Evolutionary conservation across 1,140 invertebrate species (phyloP), one percentile per base, ranked within the genome.

Genomic region (Drosophila lacteicornis): DNA sequence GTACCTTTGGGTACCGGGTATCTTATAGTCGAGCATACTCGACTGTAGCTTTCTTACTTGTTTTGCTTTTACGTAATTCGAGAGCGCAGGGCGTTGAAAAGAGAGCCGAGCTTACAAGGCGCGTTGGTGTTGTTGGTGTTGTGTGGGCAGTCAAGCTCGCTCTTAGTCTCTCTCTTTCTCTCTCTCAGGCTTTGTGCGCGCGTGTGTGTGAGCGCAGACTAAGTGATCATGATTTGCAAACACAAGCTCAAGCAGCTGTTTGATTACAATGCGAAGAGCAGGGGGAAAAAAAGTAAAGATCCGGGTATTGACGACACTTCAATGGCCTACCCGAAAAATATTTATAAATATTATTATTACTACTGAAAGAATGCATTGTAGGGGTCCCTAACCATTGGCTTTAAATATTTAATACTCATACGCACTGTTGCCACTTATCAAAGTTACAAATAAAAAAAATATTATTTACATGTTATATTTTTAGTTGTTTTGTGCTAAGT

Each of bases 231-330:
- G 78, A 84, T 84, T 83, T 78, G 66, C 67, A 80, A 60, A 49
- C 43, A 50, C 55, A 80, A 61, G 66, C 60, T 69, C 57, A 74
- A 87, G 80, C 83, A 87, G 80, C 83, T 86, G 83, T 88, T 86
- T 59, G 60, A 57, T 88, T 77, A 63, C 66, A 73, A 50, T 45
- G 60, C 36, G 42, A 74, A 65, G 30, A 33, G 30, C 55, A 58
- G 33, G 8, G 51, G 19, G 17, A 7, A 47, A 65, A 5, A 12
- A 17, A 15, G 6, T 38, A 7, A 53, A 43, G 9, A 61, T 22
- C 22, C 15, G 12, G 17, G 1, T 13, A 40, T 3, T 33, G 4
- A 6, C 36, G 49, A 59, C 46, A 17, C 2, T 13, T 47, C 1
- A 30, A 79, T 71, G n/a, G 42, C 12, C 73, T 75, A n/a, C 12